Conservation (phyloP, 2,797 vertebrate species). For the Cryptoprocta ferox region DNA sequence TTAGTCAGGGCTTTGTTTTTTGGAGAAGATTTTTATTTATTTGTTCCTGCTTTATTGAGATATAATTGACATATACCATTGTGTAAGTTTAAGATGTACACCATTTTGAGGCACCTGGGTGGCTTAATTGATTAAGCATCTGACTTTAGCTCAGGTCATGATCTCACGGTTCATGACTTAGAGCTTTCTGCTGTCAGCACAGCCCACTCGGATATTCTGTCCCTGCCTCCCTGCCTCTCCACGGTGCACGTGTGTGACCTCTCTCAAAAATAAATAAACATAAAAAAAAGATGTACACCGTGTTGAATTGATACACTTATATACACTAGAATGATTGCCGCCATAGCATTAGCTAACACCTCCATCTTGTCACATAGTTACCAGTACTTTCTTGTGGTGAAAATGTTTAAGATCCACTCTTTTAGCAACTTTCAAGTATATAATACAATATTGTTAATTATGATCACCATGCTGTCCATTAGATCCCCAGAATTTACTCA, state of each 20-base stretch:
- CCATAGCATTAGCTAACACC: not conserved
- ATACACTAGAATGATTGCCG: not conserved
- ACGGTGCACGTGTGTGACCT: too few species aligned
- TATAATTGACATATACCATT: not conserved
- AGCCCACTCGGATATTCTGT: too few species aligned
- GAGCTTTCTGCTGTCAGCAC: too few species aligned
- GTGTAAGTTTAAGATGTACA: not conserved
- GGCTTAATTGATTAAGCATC: too few species aligned
- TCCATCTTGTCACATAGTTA: not conserved
- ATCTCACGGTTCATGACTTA: too few species aligned
- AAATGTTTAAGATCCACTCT: not conserved
- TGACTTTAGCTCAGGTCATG: too few species aligned
- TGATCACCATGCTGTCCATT: not conserved
- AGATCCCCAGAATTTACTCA: not conserved
- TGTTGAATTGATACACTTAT: not conserved
- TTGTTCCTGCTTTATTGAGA: not conserved
- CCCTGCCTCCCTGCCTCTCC: too few species aligned
- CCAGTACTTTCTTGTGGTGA: not conserved
- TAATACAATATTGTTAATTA: not conserved
- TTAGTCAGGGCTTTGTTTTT: not conserved
- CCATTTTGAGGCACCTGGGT: not conserved
- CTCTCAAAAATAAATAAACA: too few species aligned
- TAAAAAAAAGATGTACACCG: not conserved
- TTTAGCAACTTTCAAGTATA: not conserved
- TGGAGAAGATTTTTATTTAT: not conserved